Evolutionary conservation across 2,888 invertebrate genomes (phyloP).

Genomic region (Taenaris catops): DNA sequence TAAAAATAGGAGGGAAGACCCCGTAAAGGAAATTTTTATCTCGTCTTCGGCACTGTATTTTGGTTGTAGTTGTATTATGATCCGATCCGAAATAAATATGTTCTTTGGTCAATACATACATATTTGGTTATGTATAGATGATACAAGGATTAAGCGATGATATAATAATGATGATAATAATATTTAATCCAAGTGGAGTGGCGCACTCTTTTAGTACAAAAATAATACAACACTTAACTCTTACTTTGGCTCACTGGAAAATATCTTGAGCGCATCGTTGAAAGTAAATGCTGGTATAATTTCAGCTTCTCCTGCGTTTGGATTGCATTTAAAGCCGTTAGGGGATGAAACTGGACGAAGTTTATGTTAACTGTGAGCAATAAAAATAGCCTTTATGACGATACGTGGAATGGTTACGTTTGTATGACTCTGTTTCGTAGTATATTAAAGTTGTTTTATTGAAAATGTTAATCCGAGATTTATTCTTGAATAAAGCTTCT

Average conservation of each 20-base stretch:
- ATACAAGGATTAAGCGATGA: no score
- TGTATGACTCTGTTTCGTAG: conserved; percentile 45
- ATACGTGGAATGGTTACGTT: conserved; percentile 72
- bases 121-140: no score
- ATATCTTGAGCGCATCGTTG: conserved; percentile 75
- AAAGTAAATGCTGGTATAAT: conserved; percentile 74
- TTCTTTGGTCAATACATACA: no score
- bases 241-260: conserved; percentile 48
- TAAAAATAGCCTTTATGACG: conserved; percentile 76
- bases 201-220: no score
- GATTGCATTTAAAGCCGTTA: conserved; percentile 71
- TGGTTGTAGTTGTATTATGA: no score
- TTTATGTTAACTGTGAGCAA: conserved; percentile 72
- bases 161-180: no score
- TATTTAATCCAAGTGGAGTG: no score
- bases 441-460: conserved; percentile 34
- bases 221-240: conserved; percentile 57
- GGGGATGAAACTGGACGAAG: conserved; percentile 69
- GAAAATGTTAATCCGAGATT: conserved; percentile 20
- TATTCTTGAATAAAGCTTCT: not conserved
- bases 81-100: no score
- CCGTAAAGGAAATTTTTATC: no score
- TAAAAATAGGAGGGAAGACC: no score
- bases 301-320: conserved; percentile 66
- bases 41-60: no score